These are phyloP conservation scores for Romanogobio albipinnatus DNA, from an alignment of 2,113 vertebrate species.

Conservation along the genomic window DNA sequence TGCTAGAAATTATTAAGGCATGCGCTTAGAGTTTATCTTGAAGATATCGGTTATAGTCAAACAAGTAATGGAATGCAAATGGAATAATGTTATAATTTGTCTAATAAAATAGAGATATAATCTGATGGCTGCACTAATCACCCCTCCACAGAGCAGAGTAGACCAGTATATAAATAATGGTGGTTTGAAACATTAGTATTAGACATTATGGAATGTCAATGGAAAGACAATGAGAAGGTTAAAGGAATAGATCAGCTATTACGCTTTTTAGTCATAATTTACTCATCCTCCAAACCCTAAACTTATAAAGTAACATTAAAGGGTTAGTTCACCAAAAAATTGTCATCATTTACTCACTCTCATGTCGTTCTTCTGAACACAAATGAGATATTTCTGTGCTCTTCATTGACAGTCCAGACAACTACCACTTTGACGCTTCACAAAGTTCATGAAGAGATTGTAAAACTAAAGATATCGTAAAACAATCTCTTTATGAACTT, in stretches of 20 bases:
- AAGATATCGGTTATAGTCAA: neutral
- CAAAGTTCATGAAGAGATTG: too few species aligned
- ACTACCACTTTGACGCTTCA: too few species aligned
- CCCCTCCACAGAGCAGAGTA: neutral
- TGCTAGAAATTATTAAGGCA: neutral
- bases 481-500: too few species aligned
- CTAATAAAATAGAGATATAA: neutral
- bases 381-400: too few species aligned
- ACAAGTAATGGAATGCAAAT: conserved; percentile 5
- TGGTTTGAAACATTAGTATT: conserved; percentile 8
- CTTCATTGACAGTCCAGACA: too few species aligned
- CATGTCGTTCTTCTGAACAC: too few species aligned
- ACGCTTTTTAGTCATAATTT: neutral
- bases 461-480: too few species aligned
- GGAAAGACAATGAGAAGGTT: neutral
- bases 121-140: conserved; percentile 15
- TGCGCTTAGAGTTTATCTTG: neutral
- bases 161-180: conserved; percentile 10
- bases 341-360: too few species aligned
- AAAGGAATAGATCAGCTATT: conserved; percentile 1
- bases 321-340: too few species aligned
- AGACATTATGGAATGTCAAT: conserved; percentile 31
- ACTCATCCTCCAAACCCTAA: neutral
- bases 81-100: neutral
- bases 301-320: neutral